Percentiles rank a stretch among this genome's conserved stretches.
Conservation (phyloP, 2,113 vertebrate genomes). For the Onychostruthus taczanowskii region DNA sequence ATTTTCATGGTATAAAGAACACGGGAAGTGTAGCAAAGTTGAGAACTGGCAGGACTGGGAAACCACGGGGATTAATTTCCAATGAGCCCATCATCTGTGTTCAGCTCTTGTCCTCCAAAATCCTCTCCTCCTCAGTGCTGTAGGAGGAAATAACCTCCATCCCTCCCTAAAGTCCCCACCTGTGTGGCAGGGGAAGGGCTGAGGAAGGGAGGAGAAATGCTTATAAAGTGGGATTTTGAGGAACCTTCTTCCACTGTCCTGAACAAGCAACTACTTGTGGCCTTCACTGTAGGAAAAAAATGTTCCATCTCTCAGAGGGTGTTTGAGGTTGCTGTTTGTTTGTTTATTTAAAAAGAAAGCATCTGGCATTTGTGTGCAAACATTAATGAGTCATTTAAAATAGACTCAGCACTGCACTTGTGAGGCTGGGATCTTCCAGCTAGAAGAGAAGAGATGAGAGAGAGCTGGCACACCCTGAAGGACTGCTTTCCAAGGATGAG, state of each 20-base stretch:
- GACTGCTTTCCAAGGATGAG: neutral
- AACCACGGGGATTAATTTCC: neutral
- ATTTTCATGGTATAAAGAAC: neutral
- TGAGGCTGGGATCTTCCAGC: neutral
- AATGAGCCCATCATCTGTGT: neutral
- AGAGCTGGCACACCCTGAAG: neutral
- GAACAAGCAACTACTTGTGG: neutral
- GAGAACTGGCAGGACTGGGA: neutral
- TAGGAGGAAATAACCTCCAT: neutral
- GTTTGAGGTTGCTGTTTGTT: conserved; percentile 24
- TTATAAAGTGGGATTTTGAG: neutral
- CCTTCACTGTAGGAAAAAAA: neutral
- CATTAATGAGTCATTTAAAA: conserved; percentile 3
- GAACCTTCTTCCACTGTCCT: neutral
- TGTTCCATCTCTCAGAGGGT: neutral
- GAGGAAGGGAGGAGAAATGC: neutral
- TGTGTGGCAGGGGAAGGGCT: neutral
- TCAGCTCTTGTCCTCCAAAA: neutral
- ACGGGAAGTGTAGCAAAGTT: neutral
- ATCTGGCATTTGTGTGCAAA: conserved; percentile 24
- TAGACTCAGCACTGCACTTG: neutral
- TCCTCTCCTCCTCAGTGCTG: neutral
- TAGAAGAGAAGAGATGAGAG: neutral
- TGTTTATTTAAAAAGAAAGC: conserved; percentile 7
- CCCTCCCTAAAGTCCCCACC: neutral